Evolutionary conservation across 2,113 vertebrate species (phyloP).

Genomic region (Lota lota): DNA sequence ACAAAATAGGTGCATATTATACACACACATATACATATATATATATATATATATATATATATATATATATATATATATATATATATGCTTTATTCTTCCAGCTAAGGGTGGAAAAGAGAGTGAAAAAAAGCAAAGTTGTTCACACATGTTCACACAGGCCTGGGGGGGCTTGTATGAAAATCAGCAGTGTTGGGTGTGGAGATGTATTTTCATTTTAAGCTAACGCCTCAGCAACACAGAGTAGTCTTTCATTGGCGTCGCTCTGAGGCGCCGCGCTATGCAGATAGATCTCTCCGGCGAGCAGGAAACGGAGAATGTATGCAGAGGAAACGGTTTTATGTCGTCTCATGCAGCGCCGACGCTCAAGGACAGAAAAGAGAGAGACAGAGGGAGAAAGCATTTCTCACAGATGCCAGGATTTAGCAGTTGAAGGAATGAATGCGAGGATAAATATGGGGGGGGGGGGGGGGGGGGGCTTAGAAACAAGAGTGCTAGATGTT

Average conservation of each 20-base stretch:
- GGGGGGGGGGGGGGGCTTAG: neutral
- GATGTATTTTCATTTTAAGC: slow-evolving; percentile 63
- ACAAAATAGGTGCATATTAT: neutral
- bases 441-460: neutral
- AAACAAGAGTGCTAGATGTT: no score
- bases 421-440: no score
- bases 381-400: no score
- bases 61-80: no score
- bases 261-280: neutral
- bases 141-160: slow-evolving; percentile 48
- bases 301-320: no score
- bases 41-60: neutral
- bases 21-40: slow-evolving; percentile 1
- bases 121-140: slow-evolving; percentile 15
- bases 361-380: no score
- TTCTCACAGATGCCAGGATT: no score
- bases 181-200: neutral
- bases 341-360: no score
- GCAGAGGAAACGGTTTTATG: no score
- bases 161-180: slow-evolving; percentile 41
- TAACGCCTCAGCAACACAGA: slow-evolving; percentile 38
- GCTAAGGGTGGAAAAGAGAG: slow-evolving; percentile 19
- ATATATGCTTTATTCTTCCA: slow-evolving; percentile 14
- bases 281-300: no score
- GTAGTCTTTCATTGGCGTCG: neutral